These are phyloP conservation scores for Notodonta dromedarius DNA, from an alignment of 2,888 invertebrate species.

Conservation along the genomic window DNA sequence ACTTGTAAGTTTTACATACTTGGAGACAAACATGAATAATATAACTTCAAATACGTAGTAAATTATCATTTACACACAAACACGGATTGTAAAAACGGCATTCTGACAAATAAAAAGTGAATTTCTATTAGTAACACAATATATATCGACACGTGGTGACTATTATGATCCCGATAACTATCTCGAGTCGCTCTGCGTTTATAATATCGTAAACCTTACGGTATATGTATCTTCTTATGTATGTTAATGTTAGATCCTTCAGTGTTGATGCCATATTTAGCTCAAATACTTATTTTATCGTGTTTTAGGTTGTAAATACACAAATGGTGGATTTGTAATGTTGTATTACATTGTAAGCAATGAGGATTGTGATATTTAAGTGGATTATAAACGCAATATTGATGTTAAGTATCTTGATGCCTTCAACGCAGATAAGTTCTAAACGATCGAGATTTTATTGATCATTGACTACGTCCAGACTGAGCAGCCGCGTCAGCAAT, in stretches of 20 bases:
- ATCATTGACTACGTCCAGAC: too few species aligned
- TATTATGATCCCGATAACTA: constrained; percentile 34
- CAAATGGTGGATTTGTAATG: background rate
- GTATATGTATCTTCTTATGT: constrained; percentile 17
- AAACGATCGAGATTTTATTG: too few species aligned
- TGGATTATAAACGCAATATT: background rate
- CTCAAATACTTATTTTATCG: background rate
- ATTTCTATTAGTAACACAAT: constrained; percentile 12
- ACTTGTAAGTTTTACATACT: background rate
- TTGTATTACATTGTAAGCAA: background rate
- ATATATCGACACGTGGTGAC: constrained; percentile 19
- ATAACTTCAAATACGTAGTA: background rate
- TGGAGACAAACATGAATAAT: background rate
- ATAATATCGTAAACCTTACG: constrained; percentile 37
- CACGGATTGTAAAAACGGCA: background rate
- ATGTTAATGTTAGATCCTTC: background rate
- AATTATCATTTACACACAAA: background rate
- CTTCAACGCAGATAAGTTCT: too few species aligned
- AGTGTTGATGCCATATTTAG: background rate
- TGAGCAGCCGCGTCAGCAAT: too few species aligned
- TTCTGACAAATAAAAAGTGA: background rate
- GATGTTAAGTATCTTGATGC: too few species aligned
- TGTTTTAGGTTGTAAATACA: constrained; percentile 4
- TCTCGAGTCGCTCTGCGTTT: constrained; percentile 30
- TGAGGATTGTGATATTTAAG: background rate